Percentiles rank a stretch among this genome's conserved stretches.
Conservation (phyloP, 1,140 invertebrate genomes). For the Cecropterus lyciades region DNA sequence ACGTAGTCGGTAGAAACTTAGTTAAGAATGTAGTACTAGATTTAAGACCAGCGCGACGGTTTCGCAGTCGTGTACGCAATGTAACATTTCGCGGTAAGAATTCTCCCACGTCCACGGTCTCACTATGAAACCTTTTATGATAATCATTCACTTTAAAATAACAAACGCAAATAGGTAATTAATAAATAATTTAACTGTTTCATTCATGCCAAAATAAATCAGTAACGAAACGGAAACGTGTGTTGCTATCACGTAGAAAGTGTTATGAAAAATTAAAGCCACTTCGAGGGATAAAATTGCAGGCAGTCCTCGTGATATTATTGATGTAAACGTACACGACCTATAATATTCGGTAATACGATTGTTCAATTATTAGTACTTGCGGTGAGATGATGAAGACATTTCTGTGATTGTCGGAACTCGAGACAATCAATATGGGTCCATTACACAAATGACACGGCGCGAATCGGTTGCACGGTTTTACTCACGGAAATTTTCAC, state of each 20-base stretch:
- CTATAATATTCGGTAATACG: conserved; percentile 34
- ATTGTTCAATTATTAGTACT: conserved; percentile 35
- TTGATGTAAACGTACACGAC: conserved; percentile 10
- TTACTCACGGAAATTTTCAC: conserved; percentile 30
- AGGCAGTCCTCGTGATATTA: conserved; percentile 2
- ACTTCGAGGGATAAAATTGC: conserved; percentile 7
- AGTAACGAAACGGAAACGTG: background rate
- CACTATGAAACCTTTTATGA: background rate
- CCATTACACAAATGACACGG: conserved; percentile 34
- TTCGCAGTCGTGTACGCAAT: conserved; percentile 2
- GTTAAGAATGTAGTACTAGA: conserved; percentile 34
- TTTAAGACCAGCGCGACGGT: conserved; percentile 17
- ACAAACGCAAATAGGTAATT: background rate
- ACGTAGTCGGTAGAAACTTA: conserved; percentile 30
- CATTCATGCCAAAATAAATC: background rate
- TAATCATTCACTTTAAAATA: background rate
- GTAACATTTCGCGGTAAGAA: conserved; percentile 8
- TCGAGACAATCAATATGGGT: conserved; percentile 31
- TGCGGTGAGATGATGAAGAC: conserved; percentile 31
- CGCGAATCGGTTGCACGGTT: conserved; percentile 27
- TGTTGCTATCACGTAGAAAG: conserved; percentile 5
- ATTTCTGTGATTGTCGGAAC: conserved; percentile 30
- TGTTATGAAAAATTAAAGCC: conserved; percentile 15
- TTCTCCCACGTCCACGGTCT: conserved; percentile 1
- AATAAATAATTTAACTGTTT: background rate